phyloP scores from a whole-genome alignment of 2,797 vertebrate species.

The Sus cebifrons region DNA sequence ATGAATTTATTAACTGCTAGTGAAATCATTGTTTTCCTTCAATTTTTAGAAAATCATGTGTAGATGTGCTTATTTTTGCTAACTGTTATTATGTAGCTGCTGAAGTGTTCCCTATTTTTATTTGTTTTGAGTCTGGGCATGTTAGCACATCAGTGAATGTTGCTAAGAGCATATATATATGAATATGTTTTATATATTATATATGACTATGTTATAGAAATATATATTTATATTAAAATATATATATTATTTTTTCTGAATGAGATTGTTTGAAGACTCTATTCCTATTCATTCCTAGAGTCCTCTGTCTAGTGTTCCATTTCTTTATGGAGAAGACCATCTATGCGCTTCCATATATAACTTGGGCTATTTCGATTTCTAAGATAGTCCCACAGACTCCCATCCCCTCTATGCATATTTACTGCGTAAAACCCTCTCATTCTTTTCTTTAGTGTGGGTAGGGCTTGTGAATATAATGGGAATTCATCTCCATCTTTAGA shows the following conservation, averaged over 20 bases:
- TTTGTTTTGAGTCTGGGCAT: not conserved
- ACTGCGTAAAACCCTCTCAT: not conserved
- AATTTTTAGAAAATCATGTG: not conserved
- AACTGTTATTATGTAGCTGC: not conserved
- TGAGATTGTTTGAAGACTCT: not conserved
- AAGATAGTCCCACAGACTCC: not conserved
- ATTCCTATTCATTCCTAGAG: slow-evolving; percentile 16
- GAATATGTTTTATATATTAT: too few species aligned
- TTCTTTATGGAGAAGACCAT: not conserved
- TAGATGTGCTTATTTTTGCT: not conserved
- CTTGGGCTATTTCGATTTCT: not conserved
- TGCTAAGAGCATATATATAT: not conserved
- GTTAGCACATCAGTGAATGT: not conserved
- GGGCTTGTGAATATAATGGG: not conserved
- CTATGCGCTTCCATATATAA: not conserved
- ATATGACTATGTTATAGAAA: too few species aligned
- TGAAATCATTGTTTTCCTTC: not conserved
- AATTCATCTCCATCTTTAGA: not conserved
- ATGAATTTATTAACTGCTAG: not conserved
- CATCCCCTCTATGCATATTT: not conserved
- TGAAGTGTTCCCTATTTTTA: slow-evolving; percentile 21
- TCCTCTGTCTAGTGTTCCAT: not conserved
- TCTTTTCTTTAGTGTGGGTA: not conserved
- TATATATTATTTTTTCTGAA: not conserved
- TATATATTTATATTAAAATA: too few species aligned